Evolutionary conservation across 2,888 invertebrate species (phyloP).

Genomic region (Drosophila multiciliata): DNA sequence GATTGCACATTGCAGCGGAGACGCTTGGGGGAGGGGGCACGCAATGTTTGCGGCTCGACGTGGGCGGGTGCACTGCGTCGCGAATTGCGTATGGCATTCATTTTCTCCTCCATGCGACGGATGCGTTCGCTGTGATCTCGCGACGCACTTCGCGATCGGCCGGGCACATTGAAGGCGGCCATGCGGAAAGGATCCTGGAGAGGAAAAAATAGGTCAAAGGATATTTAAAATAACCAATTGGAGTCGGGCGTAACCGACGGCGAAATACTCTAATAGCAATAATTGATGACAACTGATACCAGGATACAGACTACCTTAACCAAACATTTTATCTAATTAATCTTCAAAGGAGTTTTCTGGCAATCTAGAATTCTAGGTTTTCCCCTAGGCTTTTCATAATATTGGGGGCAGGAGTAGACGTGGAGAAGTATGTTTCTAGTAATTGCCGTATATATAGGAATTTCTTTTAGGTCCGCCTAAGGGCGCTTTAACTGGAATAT

Average conservation of each 20-base stretch:
- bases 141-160: slow-evolving; percentile 84
- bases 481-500: too few species aligned
- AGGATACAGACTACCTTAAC: too few species aligned
- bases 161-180: slow-evolving; percentile 87
- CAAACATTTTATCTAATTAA: neutral
- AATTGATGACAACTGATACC: neutral
- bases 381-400: too few species aligned
- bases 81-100: slow-evolving; percentile 85
- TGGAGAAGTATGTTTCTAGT: too few species aligned
- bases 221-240: neutral
- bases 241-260: neutral
- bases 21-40: slow-evolving; percentile 86
- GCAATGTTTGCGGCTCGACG: slow-evolving; percentile 62
- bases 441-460: too few species aligned
- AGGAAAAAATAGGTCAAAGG: neutral
- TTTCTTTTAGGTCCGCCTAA: too few species aligned
- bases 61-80: slow-evolving; percentile 76
- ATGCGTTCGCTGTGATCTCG: slow-evolving; percentile 88
- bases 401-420: too few species aligned
- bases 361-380: too few species aligned
- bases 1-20: slow-evolving; percentile 89
- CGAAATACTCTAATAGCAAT: neutral
- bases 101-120: slow-evolving; percentile 88
- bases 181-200: slow-evolving; percentile 85
- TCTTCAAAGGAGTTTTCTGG: neutral